Evolutionary conservation across 2,888 invertebrate genomes (phyloP).

Genomic region (Rhaphigaster nebulosa): DNA sequence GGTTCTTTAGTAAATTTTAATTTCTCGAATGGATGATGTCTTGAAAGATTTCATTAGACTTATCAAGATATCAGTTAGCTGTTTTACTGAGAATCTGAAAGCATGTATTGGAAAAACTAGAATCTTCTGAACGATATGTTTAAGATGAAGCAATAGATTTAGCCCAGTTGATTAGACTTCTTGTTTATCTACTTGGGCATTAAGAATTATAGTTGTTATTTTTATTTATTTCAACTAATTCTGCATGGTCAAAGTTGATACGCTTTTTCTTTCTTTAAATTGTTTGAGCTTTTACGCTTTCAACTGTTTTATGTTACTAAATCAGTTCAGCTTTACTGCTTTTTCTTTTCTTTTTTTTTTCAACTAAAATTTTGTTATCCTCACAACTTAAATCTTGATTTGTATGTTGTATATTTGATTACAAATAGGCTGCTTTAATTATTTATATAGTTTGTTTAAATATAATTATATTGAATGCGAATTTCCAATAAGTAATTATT

Average conservation of each 20-base stretch:
- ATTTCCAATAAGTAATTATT: not conserved
- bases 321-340: not conserved
- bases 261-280: not conserved
- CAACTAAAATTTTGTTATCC: not conserved
- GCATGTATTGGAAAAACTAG: not conserved
- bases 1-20: not conserved
- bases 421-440: not conserved
- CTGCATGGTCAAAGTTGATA: not conserved
- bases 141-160: not conserved
- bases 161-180: not conserved
- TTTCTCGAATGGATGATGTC: not conserved
- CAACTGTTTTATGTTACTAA: not conserved
- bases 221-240: conserved; percentile 11
- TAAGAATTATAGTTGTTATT: not conserved
- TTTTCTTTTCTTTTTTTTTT: not conserved
- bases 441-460: not conserved
- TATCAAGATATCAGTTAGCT: not conserved
- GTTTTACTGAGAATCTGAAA: not conserved
- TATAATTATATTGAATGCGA: not conserved
- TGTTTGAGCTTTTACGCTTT: not conserved
- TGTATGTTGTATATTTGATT: not conserved
- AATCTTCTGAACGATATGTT: not conserved
- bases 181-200: not conserved
- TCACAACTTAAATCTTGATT: not conserved
- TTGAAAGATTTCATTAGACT: not conserved